Evolutionary conservation across 2,888 invertebrate genomes (phyloP), one percentile per base, ranked within the genome.

Genomic region (Plagodis dolabraria): DNA sequence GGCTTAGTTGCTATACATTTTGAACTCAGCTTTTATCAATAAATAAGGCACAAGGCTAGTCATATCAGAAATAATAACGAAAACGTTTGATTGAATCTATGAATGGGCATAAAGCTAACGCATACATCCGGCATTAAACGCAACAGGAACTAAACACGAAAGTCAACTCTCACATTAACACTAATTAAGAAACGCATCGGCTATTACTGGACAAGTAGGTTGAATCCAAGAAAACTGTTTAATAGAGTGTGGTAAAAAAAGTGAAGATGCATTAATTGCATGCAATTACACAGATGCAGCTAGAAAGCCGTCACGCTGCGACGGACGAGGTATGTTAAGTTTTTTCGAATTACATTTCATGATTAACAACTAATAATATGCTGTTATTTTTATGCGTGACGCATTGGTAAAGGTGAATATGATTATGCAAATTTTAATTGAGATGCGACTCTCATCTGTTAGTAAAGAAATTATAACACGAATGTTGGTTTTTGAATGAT

Each of bases 291-390:
- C 63, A 86, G 87, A 89, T 89, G 83, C 83, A 82, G 60, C 70
- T 80, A 78, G 92, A 92, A 91, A 91, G 91, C 80, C 49, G 89
- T 86, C 77, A 87, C 89, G 89, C 80, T 87, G 85, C 83, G 84
- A 79, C 80, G 81, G 51, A 67, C 69, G 54, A 67, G 82, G 84
- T 77, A 88, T 86, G 86, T 76, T 66, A 60, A 55, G 12, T 56
- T 53, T 53, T 53, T 52, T 53, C n/a, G 45, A 56, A 60, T 49
- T 33, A 33, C 45, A 55, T 56, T 53, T 50, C 53, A 51, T 64
- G 51, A 59, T 60, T 53, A 57, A 47, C 48, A 34, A 33, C 11
- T 53, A 51, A 60, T 60, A 38, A 48, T 12, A 49, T 54, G 8
- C 47, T 47, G 56, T 44, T 52, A 53, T 46, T 35, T 33, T 5